Conservation (phyloP, 2,888 invertebrate genomes). For the Acheta domesticus region DNA sequence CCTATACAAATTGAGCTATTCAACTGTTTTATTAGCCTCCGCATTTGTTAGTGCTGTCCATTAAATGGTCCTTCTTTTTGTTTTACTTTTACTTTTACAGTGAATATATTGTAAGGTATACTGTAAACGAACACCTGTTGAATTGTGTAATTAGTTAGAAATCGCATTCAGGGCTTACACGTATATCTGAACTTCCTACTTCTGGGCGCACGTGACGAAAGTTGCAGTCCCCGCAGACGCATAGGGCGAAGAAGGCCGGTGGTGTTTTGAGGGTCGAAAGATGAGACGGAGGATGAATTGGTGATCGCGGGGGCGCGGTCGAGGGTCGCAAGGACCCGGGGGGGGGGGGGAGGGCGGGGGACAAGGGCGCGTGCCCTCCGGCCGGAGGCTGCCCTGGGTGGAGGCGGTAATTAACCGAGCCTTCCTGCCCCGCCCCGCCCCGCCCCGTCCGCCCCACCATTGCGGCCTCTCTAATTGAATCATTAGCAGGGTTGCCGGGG, state of each 20-base stretch:
- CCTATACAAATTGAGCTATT: too few species aligned
- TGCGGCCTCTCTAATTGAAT: not conserved
- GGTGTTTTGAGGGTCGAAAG: not conserved
- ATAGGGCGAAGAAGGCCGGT: not conserved
- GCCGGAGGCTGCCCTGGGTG: not conserved
- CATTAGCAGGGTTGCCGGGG: not conserved
- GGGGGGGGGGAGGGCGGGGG: not conserved
- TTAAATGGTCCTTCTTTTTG: too few species aligned
- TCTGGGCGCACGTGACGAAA: too few species aligned
- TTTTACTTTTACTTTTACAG: too few species aligned
- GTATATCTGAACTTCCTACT: too few species aligned
- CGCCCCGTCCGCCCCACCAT: too few species aligned
- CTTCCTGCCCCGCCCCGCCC: not conserved
- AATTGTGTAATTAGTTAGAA: too few species aligned
- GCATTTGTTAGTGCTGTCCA: too few species aligned
- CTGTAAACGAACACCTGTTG: too few species aligned
- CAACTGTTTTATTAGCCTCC: too few species aligned
- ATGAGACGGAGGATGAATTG: not conserved
- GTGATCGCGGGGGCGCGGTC: not conserved
- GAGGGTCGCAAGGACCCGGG: not conserved
- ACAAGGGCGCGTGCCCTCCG: not conserved
- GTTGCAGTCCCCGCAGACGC: not conserved
- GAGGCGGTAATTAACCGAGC: slow-evolving; percentile 5
- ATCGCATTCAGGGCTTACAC: too few species aligned
- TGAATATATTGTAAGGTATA: too few species aligned